Conservation (phyloP, 2,888 invertebrate genomes). For the Lathronympha strigana region DNA sequence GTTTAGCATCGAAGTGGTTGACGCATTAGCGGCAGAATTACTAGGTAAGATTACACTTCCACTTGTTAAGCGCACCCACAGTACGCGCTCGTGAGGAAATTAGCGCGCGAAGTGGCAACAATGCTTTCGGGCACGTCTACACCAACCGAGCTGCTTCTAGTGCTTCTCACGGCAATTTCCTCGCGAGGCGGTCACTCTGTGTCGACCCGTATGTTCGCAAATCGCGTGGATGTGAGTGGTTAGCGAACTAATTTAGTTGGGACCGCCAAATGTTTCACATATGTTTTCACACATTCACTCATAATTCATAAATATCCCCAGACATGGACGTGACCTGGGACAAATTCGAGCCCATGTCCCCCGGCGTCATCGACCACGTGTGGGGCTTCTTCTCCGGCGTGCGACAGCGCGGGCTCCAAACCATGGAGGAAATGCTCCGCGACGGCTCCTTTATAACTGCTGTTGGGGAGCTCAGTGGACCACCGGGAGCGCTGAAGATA, state of each 20-base stretch:
- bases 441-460: conserved; percentile 92
- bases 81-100: too few relatives aligned
- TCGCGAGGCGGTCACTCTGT: too few relatives aligned
- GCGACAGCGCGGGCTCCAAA: conserved; percentile 92
- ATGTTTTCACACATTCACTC: too few relatives aligned
- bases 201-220: too few relatives aligned
- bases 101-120: too few relatives aligned
- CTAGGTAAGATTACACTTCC: conserved; percentile 70
- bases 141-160: too few relatives aligned
- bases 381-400: conserved; percentile 95
- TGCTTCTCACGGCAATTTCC: too few relatives aligned
- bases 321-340: conserved; percentile 93
- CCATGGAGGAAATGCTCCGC: conserved; percentile 93
- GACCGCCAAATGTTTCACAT: too few relatives aligned
- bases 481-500: conserved; percentile 86
- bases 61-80: too few relatives aligned
- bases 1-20: conserved; percentile 88
- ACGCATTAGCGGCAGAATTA: conserved; percentile 89
- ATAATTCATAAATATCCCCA: conserved; percentile 41
- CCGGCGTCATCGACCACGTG: conserved; percentile 90
- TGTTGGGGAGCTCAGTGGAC: conserved; percentile 90
- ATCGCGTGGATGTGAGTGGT: too few relatives aligned
- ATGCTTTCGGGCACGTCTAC: too few relatives aligned
- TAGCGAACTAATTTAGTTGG: too few relatives aligned
- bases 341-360: conserved; percentile 90